phyloP scores from a whole-genome alignment of 2,888 invertebrate species.

The Drosophila vallismaia region DNA sequence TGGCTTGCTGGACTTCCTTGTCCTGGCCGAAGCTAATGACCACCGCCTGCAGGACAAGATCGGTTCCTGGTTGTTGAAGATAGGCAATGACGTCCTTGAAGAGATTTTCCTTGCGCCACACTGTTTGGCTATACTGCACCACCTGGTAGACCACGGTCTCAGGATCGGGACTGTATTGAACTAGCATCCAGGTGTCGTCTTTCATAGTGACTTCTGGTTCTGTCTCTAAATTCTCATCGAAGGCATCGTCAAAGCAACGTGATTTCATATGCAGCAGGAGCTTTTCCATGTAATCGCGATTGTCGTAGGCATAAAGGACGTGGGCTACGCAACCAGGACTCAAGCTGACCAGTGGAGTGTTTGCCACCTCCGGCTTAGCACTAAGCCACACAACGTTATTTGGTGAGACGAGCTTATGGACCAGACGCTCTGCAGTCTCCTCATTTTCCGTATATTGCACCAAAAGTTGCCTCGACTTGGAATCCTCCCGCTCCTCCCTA shows the following conservation, averaged over 20 bases:
- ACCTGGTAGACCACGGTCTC: conserved; percentile 66
- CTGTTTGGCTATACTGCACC: conserved; percentile 56
- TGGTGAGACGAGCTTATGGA: conserved; percentile 61
- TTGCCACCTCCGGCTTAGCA: conserved; percentile 37
- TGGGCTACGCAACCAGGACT: conserved; percentile 47
- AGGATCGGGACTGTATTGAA: conserved; percentile 73
- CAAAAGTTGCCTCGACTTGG: conserved; percentile 40
- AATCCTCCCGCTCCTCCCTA: conserved; percentile 37
- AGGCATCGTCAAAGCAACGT: conserved; percentile 62
- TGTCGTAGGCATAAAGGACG: conserved; percentile 59
- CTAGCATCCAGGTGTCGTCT: conserved; percentile 66
- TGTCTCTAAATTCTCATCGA: conserved; percentile 50
- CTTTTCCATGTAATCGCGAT: conserved; percentile 59
- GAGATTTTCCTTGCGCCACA: conserved; percentile 66
- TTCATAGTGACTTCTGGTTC: conserved; percentile 29
- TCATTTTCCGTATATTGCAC: conserved; percentile 63
- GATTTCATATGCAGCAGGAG: conserved; percentile 63
- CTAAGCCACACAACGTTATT: conserved; percentile 49
- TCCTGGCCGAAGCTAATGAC: conserved; percentile 65
- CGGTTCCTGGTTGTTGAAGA: conserved; percentile 51
- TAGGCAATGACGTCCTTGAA: conserved; percentile 75
- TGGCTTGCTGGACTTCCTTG: conserved; percentile 39
- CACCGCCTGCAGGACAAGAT: conserved; percentile 63
- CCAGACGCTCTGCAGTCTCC: conserved; percentile 38
- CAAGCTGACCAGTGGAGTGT: conserved; percentile 47